Percentiles rank a stretch among this genome's conserved stretches.
These are phyloP conservation scores for Andricus quercusramuli DNA, from an alignment of 2,888 invertebrate genomes.

Conservation along the genomic window DNA sequence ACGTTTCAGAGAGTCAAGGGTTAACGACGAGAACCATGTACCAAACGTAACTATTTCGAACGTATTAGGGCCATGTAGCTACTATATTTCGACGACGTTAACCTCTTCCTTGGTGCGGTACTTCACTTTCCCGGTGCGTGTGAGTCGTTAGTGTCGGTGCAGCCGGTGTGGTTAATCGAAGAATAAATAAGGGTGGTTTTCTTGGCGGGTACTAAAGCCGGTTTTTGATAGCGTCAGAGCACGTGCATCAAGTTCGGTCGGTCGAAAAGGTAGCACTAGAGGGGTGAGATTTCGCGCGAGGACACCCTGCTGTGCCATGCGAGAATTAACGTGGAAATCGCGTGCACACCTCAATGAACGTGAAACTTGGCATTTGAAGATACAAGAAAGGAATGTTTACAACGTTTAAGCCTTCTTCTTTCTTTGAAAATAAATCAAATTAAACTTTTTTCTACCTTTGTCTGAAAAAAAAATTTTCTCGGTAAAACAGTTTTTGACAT, in stretches of 20 bases:
- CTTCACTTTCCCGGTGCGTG: slow-evolving; percentile 59
- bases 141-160: slow-evolving; percentile 58
- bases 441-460: background rate
- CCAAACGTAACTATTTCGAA: slow-evolving; percentile 35
- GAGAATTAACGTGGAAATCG: slow-evolving; percentile 77
- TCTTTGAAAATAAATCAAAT: background rate
- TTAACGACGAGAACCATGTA: slow-evolving; percentile 39
- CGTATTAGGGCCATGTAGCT: slow-evolving; percentile 34
- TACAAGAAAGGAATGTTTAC: slow-evolving; percentile 45
- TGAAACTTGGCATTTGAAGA: slow-evolving; percentile 50
- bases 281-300: slow-evolving; percentile 67
- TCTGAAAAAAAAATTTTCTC: too few species aligned
- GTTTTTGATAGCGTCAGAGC: slow-evolving; percentile 63
- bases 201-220: slow-evolving; percentile 56
- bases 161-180: slow-evolving; percentile 64
- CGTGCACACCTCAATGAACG: slow-evolving; percentile 66
- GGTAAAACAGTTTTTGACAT: too few species aligned
- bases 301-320: slow-evolving; percentile 74
- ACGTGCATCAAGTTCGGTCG: slow-evolving; percentile 56
- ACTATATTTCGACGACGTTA: slow-evolving; percentile 40
- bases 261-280: slow-evolving; percentile 47
- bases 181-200: slow-evolving; percentile 67
- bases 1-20: slow-evolving; percentile 29
- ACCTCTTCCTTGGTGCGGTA: slow-evolving; percentile 51
- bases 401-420: slow-evolving; percentile 22